phyloP scores from a whole-genome alignment of 2,797 vertebrate genomes.

The Coregonus suidteri region DNA sequence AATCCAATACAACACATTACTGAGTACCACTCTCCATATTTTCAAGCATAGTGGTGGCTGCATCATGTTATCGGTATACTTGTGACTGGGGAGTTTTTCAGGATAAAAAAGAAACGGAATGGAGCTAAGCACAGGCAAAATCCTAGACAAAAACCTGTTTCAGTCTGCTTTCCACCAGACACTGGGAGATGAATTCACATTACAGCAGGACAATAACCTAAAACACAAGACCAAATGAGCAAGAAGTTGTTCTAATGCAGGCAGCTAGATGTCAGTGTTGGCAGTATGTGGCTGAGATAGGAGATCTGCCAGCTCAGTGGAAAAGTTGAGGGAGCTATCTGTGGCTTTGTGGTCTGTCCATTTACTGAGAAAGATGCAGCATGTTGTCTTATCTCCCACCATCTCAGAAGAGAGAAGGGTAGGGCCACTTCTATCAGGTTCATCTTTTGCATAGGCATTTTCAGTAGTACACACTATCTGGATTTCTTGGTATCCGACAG shows the following conservation, averaged over 20 bases:
- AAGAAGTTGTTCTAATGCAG: not conserved
- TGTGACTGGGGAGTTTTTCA: too few species aligned
- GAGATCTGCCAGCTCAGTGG: not conserved
- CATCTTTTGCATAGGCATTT: not conserved
- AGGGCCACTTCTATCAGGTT: not conserved
- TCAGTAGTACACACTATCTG: not conserved
- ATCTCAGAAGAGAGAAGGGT: conserved; percentile 2
- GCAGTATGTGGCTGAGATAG: not conserved
- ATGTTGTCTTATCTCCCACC: not conserved
- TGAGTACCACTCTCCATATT: too few species aligned
- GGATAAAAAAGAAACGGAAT: too few species aligned
- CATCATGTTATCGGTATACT: too few species aligned
- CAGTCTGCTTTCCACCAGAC: too few species aligned
- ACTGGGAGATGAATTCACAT: too few species aligned
- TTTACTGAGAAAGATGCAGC: not conserved
- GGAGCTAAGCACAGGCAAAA: too few species aligned
- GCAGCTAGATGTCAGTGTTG: conserved; percentile 7
- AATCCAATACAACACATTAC: too few species aligned
- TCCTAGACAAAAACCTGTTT: too few species aligned
- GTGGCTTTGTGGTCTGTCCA: not conserved
- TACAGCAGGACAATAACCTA: too few species aligned
- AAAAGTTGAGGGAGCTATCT: not conserved
- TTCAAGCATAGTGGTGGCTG: too few species aligned
- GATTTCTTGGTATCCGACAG: not conserved
- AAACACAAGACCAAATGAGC: too few species aligned